A percentile compares a stretch with the other conserved stretches of the same genome.
These are phyloP conservation scores for Morinoia aosen DNA, from an alignment of 2,888 invertebrate genomes.

Conservation along the genomic window DNA sequence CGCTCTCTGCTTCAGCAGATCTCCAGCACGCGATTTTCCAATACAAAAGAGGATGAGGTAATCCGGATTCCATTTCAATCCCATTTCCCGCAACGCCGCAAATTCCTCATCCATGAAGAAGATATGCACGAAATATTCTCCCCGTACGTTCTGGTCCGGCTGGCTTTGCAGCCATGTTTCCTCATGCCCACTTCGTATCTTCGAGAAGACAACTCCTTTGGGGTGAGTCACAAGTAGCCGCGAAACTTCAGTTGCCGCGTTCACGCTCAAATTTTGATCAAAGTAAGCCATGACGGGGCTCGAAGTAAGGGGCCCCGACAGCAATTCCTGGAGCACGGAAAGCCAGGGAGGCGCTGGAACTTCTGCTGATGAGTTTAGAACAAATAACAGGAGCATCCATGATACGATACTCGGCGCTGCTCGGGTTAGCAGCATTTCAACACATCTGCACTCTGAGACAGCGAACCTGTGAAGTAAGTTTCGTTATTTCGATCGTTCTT, in stretches of 20 bases:
- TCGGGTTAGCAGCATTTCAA: not conserved
- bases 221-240: not conserved
- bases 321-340: not conserved
- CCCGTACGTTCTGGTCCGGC: not conserved
- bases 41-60: constrained; percentile 48
- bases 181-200: not conserved
- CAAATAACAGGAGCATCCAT: not conserved
- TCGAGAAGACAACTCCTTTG: not conserved
- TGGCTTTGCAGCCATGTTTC: not conserved
- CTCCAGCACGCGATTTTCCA: not conserved
- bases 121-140: not conserved
- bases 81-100: not conserved
- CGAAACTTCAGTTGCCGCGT: not conserved
- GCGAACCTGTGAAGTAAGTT: no score
- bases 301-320: not conserved
- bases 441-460: not conserved
- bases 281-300: not conserved
- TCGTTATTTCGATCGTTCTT: no score
- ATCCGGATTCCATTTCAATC: constrained; percentile 57
- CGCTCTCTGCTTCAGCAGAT: constrained; percentile 18
- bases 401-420: not conserved
- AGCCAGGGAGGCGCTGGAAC: not conserved
- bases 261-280: not conserved
- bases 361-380: not conserved
- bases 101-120: not conserved